These are phyloP conservation scores for Pseudorhombus dupliciocellatus DNA, from an alignment of 2,113 vertebrate species.

Conservation along the genomic window DNA sequence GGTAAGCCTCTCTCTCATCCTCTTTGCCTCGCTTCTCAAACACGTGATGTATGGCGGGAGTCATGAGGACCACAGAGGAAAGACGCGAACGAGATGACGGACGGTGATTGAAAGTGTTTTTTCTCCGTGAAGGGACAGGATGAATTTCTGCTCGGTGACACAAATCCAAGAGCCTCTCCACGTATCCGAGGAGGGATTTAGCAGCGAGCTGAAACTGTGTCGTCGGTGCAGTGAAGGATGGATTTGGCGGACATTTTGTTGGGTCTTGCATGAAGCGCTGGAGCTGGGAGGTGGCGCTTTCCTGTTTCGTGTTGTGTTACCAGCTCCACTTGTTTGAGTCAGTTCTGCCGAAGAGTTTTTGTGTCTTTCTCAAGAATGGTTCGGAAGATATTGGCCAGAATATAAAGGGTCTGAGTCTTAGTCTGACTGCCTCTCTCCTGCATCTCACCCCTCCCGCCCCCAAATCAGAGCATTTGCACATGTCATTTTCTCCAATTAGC, in stretches of 20 bases:
- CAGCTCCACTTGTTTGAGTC: constrained; percentile 18
- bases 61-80: constrained; percentile 24
- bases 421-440: constrained; percentile 30
- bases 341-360: constrained; percentile 15
- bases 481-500: constrained; percentile 60
- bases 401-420: constrained; percentile 44
- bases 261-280: constrained; percentile 17
- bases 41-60: constrained; percentile 39
- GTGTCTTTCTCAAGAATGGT: constrained; percentile 19
- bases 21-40: constrained; percentile 39
- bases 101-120: constrained; percentile 30
- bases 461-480: constrained; percentile 59
- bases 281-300: constrained; percentile 30
- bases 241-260: constrained; percentile 47
- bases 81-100: constrained; percentile 32
- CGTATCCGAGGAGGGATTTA: constrained; percentile 48
- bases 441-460: constrained; percentile 8
- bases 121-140: constrained; percentile 3
- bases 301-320: neutral
- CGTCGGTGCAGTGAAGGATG: constrained; percentile 44
- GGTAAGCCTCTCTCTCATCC: constrained; percentile 49
- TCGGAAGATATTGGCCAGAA: constrained; percentile 28
- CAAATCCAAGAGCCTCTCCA: constrained; percentile 43
- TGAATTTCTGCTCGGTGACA: constrained; percentile 30
- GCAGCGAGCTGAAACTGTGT: constrained; percentile 19